Conservation (phyloP, 2,113 vertebrate species). For the Delphinus delphis region DNA sequence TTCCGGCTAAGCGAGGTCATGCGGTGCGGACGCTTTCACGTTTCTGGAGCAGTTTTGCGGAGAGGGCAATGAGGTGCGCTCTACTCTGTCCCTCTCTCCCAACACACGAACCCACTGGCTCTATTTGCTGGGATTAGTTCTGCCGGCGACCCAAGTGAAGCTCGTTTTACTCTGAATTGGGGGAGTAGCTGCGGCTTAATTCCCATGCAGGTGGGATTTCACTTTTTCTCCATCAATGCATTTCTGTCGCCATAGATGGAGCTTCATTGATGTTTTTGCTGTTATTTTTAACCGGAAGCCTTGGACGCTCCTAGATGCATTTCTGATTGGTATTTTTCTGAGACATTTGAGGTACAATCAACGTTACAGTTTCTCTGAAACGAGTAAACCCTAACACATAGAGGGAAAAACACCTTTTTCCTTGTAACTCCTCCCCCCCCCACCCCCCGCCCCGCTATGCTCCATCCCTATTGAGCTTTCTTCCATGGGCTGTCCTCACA, state of each 20-base stretch:
- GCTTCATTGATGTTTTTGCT: conserved; percentile 53
- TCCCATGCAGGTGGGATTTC: conserved; percentile 52
- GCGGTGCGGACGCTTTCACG: neutral
- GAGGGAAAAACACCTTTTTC: conserved; percentile 1
- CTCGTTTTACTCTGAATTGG: neutral
- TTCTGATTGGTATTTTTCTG: conserved; percentile 45
- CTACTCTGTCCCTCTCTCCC: neutral
- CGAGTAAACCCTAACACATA: neutral
- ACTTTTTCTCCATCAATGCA: neutral
- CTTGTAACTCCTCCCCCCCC: neutral
- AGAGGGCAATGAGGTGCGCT: neutral
- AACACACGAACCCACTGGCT: neutral
- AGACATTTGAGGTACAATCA: conserved; percentile 24
- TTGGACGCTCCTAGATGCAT: conserved; percentile 9
- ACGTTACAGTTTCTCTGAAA: neutral
- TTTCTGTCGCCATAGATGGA: conserved; percentile 29
- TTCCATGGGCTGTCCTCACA: neutral
- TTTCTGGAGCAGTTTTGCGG: neutral
- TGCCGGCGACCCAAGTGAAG: neutral
- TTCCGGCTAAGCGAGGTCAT: neutral
- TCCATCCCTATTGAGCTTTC: neutral
- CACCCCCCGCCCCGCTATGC: fast-evolving
- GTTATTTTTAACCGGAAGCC: conserved; percentile 45
- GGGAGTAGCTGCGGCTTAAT: conserved; percentile 7
- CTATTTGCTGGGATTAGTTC: neutral